These are phyloP conservation scores for Prolemur simus DNA, from an alignment of 2,113 vertebrate species.

Conservation along the genomic window DNA sequence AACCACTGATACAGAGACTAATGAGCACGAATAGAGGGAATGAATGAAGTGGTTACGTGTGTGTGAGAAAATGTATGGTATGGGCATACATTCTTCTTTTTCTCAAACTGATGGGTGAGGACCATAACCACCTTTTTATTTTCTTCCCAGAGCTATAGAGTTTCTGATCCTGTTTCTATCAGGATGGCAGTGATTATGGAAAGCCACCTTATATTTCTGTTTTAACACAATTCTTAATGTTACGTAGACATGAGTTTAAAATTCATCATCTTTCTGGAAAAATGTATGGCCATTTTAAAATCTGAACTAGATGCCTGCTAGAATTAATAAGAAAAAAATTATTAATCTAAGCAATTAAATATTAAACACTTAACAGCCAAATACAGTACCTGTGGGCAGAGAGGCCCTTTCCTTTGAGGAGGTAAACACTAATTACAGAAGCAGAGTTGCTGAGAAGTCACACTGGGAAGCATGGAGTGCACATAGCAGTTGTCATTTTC, in stretches of 20 bases:
- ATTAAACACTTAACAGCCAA: slow-evolving; percentile 57
- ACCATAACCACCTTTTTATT: background rate
- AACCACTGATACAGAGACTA: background rate
- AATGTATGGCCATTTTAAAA: background rate
- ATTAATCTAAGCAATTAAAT: slow-evolving; percentile 64
- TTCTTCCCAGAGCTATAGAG: background rate
- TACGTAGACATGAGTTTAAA: background rate
- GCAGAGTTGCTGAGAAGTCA: slow-evolving; percentile 3
- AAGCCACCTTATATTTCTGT: background rate
- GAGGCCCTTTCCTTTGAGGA: slow-evolving; percentile 28
- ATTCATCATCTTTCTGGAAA: background rate
- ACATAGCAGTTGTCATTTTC: background rate
- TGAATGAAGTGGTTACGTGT: background rate
- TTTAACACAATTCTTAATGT: background rate
- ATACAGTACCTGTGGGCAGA: slow-evolving; percentile 52
- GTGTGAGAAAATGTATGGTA: too few relatives aligned
- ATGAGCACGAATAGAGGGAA: background rate
- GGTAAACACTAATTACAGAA: slow-evolving; percentile 36
- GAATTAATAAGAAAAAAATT: slow-evolving; percentile 36
- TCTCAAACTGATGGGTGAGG: background rate
- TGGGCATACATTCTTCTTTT: background rate
- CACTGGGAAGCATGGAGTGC: background rate
- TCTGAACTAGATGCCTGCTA: slow-evolving; percentile 3
- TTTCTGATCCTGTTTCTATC: background rate
- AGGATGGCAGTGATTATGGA: background rate